These are phyloP conservation scores for Danio aesculapii DNA, from an alignment of 2,797 vertebrate species.

Conservation along the genomic window DNA sequence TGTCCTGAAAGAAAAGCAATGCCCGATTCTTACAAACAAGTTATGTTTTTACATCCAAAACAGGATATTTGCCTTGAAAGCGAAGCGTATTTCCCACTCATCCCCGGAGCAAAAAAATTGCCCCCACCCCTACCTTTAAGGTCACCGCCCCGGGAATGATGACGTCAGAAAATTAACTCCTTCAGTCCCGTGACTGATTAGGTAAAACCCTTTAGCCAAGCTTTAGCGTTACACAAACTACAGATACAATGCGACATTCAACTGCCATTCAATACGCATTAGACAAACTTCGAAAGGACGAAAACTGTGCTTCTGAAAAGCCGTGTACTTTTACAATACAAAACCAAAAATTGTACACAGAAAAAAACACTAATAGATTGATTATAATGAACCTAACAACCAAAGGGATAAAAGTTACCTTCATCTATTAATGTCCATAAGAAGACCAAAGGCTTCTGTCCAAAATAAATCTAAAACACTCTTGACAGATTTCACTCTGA, in stretches of 20 bases:
- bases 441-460: background rate
- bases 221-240: background rate
- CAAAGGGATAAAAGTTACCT: background rate
- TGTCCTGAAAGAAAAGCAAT: conserved; percentile 56
- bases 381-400: background rate
- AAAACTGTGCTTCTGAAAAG: background rate
- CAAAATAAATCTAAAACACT: background rate
- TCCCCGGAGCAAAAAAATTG: conserved; percentile 61
- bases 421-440: background rate
- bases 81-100: conserved; percentile 66
- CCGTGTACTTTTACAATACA: background rate
- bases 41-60: conserved; percentile 62
- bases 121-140: conserved; percentile 70
- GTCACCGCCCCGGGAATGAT: conserved; percentile 75
- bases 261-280: background rate
- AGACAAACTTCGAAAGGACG: background rate
- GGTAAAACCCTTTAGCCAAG: background rate
- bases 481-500: background rate
- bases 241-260: conserved; percentile 4
- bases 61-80: conserved; percentile 60
- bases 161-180: conserved; percentile 81
- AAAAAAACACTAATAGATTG: background rate
- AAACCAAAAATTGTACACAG: background rate
- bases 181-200: conserved; percentile 61
- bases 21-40: conserved; percentile 48